Evolutionary conservation across 2,888 invertebrate species (phyloP).

Genomic region (Norana najaformis): DNA sequence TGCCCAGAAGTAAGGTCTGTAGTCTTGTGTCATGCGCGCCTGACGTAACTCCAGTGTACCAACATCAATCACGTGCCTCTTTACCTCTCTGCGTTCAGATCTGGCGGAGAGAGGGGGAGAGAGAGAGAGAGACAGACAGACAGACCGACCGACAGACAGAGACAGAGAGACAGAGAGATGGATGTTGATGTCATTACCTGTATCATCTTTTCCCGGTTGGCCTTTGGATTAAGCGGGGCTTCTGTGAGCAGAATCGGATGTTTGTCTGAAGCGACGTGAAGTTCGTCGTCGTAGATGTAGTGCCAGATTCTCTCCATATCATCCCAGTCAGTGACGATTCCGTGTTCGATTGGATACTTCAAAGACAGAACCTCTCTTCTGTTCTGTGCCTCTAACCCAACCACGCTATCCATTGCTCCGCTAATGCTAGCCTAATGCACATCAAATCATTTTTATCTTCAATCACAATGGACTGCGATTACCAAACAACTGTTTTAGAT

Average conservation of each 20-base stretch:
- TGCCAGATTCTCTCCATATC: slow-evolving; percentile 10
- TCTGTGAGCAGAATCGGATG: slow-evolving; percentile 2
- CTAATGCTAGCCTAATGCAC: too few relatives aligned
- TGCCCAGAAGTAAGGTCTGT: too few relatives aligned
- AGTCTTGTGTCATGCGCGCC: too few relatives aligned
- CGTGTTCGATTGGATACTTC: not conserved
- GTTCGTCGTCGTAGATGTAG: not conserved
- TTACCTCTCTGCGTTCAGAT: too few relatives aligned
- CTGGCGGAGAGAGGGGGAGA: not conserved
- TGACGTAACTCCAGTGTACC: too few relatives aligned
- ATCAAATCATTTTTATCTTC: too few relatives aligned
- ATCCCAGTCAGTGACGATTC: slow-evolving; percentile 10
- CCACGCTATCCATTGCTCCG: not conserved
- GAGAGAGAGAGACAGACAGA: not conserved
- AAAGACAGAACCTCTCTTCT: not conserved
- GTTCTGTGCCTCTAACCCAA: not conserved
- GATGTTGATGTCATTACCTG: not conserved
- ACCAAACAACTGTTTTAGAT: too few relatives aligned
- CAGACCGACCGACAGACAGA: not conserved
- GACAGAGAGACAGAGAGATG: not conserved
- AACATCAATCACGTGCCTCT: too few relatives aligned
- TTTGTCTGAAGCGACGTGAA: not conserved
- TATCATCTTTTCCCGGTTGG: slow-evolving; percentile 7
- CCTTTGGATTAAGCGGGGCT: not conserved
- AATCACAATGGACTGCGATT: too few relatives aligned